Evolutionary conservation across 2,888 invertebrate species (phyloP), one percentile per base, ranked within the genome.

Genomic region (Spisula subtruncata): DNA sequence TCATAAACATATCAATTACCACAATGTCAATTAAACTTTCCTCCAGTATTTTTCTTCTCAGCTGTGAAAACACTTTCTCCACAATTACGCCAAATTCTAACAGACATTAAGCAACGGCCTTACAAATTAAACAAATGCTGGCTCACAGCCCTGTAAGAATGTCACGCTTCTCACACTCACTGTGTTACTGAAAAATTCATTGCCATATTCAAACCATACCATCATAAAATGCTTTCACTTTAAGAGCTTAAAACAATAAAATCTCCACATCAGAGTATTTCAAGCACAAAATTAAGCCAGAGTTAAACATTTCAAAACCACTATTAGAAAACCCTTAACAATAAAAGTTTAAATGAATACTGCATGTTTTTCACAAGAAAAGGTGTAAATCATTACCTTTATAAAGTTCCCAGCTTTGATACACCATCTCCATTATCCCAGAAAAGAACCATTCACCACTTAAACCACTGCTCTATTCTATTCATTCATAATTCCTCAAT

Each of bases 61-160:
- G 32, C 75, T 75, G 75, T 14, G 75, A 75, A 25, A 75, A 29
- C 35, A 75, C 32, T 75, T 32, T 32, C 35, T 32, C 35, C n/a
- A 75, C 84, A 84, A 35, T 84, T 84, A 48, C n/a, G 16, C 35
- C 54, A n/a, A 29, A 71, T 48, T 41, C 35, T 25, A 71, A 20
- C 48, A 66, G 48, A 66, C 41, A 84, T 84, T 66, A 71, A 84
- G 60, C 35, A 84, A 84, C 18, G 46, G 25, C 25, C 18, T 29
- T 75, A 20, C 84, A 75, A 75, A 60, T 60, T 60, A 60, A 60
- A 60, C 60, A 20, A 60, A 75, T 75, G 29, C 75, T 32, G 35
- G 32, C 75, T 75, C 32, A 75, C 18, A 18, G 75, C 4, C 0
- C 16, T 35, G 16, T 32, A 32, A 75, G 35, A 32, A 32, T 75